phyloP scores from a whole-genome alignment of 2,888 invertebrate species.

The Drosophila prolongata region DNA sequence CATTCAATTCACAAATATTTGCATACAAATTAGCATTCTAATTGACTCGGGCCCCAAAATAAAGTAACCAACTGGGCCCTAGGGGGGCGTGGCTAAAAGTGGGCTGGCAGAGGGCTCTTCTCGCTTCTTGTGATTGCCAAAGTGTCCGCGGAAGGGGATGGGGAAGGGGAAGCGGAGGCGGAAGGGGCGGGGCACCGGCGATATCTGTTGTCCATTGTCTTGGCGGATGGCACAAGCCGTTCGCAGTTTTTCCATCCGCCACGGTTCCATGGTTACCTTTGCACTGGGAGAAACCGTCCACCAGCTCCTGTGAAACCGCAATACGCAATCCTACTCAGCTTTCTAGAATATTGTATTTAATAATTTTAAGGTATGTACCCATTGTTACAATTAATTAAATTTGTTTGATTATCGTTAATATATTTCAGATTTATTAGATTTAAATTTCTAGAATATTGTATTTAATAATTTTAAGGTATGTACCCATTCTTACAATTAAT shows the following conservation, averaged over 20 bases:
- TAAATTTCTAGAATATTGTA: too few relatives aligned
- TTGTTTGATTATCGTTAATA: too few relatives aligned
- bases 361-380: too few relatives aligned
- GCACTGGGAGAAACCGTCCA: not conserved
- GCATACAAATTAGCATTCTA: slow-evolving; percentile 80
- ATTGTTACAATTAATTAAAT: too few relatives aligned
- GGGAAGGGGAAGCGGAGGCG: not conserved
- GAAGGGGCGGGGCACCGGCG: not conserved
- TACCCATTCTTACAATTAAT: too few relatives aligned
- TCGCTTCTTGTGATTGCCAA: not conserved
- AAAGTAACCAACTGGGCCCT: slow-evolving; percentile 52
- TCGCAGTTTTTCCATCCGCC: not conserved
- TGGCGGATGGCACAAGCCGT: slow-evolving; percentile 12
- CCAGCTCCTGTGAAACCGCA: too few relatives aligned
- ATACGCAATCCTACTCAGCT: too few relatives aligned
- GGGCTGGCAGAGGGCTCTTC: not conserved
- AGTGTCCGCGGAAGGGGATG: not conserved
- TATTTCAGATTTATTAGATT: too few relatives aligned
- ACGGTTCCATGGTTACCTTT: not conserved
- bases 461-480: too few relatives aligned
- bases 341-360: too few relatives aligned
- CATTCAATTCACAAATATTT: slow-evolving; percentile 69
- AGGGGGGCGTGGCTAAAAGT: slow-evolving; percentile 9
- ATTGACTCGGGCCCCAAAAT: slow-evolving; percentile 72
- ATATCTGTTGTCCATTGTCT: slow-evolving; percentile 26